Evolutionary conservation across 2,797 vertebrate genomes (phyloP), one percentile per base, ranked within the genome.

Genomic region (Ispidina lecontei): DNA sequence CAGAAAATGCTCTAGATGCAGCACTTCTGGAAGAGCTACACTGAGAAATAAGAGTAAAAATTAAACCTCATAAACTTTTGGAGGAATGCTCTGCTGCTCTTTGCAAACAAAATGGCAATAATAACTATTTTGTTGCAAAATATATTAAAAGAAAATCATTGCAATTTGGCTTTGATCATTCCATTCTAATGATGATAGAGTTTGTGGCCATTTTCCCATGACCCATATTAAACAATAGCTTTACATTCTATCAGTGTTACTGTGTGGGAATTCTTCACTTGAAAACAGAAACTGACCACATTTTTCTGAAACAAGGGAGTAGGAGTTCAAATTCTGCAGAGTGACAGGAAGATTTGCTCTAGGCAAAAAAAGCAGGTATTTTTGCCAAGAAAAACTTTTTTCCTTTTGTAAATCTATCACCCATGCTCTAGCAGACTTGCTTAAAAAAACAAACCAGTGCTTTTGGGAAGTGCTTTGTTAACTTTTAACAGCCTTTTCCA

Each of bases 391-490:
- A 83, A 91, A 95, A 83, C 90, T 90, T 95, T 91, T 94, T 94
- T 94, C 84, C 86, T 89, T 90, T 73, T 83, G 86, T 95, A 93
- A 94, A 96, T 91, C 91, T 86, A 85, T 96, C 94, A 93, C 81
- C 95, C 90, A 33, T 95, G 84, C 78, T 84, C 65, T 94, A 91
- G 88, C 90, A 93, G 88, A 93, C 88, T 94, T 91, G 95, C 96
- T 81, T 94, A 94, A 89, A 95, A 94, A 96, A 96, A 52, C 91
- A 94, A 93, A 95, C 64, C 78, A 82, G 90, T 96, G 89, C 95
- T 95, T 95, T 96, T 94, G 95, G 96, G 94, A 96, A 96, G 96
- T 95, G 91, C 93, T 96, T 96, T 96, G 96, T 94, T 96, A 96
- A 94, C 88, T 96, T 96, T 56, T 93, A 94, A 91, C 91, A 96